Conservation (phyloP, 35 echinoderm and acorn worm genomes). For the Diadema setosum region DNA sequence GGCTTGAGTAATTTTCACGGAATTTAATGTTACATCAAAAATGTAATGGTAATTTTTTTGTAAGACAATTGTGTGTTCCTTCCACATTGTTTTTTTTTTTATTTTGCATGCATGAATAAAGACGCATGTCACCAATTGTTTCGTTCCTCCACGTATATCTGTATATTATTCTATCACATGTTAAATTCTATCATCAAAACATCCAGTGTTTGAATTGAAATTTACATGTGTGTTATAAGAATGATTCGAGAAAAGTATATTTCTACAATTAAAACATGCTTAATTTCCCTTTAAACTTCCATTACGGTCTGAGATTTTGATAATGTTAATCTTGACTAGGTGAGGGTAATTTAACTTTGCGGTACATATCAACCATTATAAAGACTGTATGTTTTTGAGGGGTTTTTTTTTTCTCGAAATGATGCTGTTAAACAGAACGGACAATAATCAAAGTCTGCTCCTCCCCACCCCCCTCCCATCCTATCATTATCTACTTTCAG, state of each 20-base stretch:
- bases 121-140: not conserved
- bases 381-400: not conserved
- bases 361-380: not conserved
- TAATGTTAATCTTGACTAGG: not conserved
- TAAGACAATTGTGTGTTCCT: no score
- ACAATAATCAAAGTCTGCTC: no score
- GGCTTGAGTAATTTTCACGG: not conserved
- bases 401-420: no score
- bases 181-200: not conserved
- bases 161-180: conserved; percentile 5
- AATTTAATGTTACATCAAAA: not conserved
- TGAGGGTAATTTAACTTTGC: not conserved
- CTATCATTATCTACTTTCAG: no score
- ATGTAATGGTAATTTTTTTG: no score
- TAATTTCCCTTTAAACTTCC: not conserved
- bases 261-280: not conserved
- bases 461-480: no score
- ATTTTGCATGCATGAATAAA: not conserved
- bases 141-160: not conserved
- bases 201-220: not conserved
- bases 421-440: no score
- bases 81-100: no score
- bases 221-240: not conserved
- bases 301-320: not conserved
- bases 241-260: not conserved